Base-by-base conservation (phyloP, 2,113 vertebrate species). In the Onychostruthus taczanowskii region DNA sequence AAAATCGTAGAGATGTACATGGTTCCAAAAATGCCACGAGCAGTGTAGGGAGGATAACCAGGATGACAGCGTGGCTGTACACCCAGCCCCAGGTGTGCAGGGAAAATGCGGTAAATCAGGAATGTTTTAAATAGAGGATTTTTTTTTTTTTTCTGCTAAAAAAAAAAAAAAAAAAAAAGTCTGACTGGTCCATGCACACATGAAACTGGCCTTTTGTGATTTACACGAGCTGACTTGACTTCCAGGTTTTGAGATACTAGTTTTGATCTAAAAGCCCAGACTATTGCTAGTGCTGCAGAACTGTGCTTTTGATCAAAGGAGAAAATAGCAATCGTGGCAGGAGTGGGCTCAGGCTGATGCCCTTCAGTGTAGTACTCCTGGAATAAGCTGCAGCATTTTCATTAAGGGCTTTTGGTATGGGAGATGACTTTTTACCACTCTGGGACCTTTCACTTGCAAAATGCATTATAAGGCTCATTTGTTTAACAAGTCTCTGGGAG, bases 401-500 rank as follows among this genome's bases (percentile, higher is more conserved):
- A 20, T 85, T 68, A 83, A 27, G 19, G 16, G 46, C 35, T 24
- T 66, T 85, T 0, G 1, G n/a, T 84, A 62, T 19, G 37, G n/a
- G 85, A 86, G 31, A 44, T 90, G 31, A 61, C 61, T 88, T 90
- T 84, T 44, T 86, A 78, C 68, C 44, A 44, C 24, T 77, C 27
- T 0, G 2, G 28, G 63, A 66, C 83, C 67, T 89, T 84, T 88
- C 82, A n/a, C 52, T 76, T 94, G 89, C 61, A 92, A 93, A 90
- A 73, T 46, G 61, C 39, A 35, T 93, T 90, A 72, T 64, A 81
- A 70, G 84, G 76, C 61, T 96, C 58, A 78, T 81, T 89, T 90
- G 90, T 95, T 93, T 90, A 95, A 90, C 58, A 78, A 92, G 82
- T 37, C 82, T 74, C 44, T 80, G 84, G 70, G 83, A 90, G 58